phyloP scores from a whole-genome alignment of 30 jellyfish, hydroid and myxozoan genomes.

The Turritopsis rubra region DNA sequence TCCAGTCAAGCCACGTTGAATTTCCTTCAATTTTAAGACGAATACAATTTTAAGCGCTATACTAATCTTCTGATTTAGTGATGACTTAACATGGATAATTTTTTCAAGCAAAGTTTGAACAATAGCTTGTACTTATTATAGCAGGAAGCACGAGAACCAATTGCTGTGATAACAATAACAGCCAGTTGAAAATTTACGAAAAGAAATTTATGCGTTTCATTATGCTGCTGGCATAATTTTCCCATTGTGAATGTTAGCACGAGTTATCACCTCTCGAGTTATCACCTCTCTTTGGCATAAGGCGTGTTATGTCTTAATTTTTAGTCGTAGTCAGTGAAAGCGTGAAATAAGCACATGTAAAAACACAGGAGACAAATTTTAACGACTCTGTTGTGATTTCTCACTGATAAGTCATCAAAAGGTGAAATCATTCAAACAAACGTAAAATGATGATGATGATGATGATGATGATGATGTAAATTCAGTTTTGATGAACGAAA shows the following conservation, averaged over 20 bases:
- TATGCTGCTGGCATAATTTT: not conserved
- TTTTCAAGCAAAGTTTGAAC: not conserved
- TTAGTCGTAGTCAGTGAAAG: not conserved
- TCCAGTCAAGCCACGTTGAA: not conserved
- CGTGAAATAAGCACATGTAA: not conserved
- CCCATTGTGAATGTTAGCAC: not conserved
- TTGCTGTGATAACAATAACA: not conserved
- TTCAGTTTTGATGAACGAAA: too few relatives aligned
- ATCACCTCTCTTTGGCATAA: not conserved
- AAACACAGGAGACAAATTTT: not conserved
- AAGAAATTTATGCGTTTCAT: not conserved
- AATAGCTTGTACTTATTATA: not conserved
- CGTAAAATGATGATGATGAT: not conserved
- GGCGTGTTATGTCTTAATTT: not conserved
- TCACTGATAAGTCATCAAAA: not conserved
- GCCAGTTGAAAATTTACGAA: not conserved
- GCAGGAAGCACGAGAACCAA: not conserved
- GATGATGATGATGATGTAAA: not conserved
- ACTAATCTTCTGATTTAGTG: not conserved
- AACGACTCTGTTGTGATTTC: not conserved
- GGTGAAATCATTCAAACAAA: not conserved
- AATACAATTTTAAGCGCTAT: not conserved
- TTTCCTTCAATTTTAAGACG: not conserved
- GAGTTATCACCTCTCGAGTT: not conserved
- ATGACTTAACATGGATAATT: not conserved